Evolutionary conservation across 2,797 vertebrate species (phyloP), one percentile per base, ranked within the genome.

Genomic region (Cuculus canorus): DNA sequence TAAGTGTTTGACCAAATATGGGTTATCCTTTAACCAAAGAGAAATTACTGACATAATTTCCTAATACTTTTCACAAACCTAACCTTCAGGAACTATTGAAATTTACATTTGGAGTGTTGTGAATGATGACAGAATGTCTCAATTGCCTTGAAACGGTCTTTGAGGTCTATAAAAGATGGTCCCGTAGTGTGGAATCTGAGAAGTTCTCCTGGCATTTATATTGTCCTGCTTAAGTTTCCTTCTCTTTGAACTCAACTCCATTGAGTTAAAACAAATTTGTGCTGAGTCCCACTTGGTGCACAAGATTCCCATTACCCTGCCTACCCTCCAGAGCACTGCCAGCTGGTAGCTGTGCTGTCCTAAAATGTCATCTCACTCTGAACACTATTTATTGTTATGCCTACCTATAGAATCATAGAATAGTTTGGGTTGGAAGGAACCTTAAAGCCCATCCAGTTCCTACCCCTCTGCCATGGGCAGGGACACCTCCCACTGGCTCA

Each of bases 11-110:
- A 77, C 61, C 53, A 88, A 92, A 81, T 59, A 72, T 5, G 64
- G 5, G 27, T 93, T 92, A 93, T 90, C 72, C 78, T 90, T 97
- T 95, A 95, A 79, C 76, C 82, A 91, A 94, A 89, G 88, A 94
- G 45, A 80, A 88, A 71, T 94, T 69, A 87, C 17, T 87, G 48
- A 68, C 77, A 81, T 90, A 1, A 83, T 90, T 93, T 83, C 45
- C 32, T 85, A 89, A 94, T 54, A 43, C 35, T 92, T 88, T 90
- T 89, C 56, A 81, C 72, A 92, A 83, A 71, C 13, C 8, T 61
- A 6, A 82, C 68, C 54, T 86, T 90, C 86, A 91, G 76, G 14
- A 87, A 45, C 17, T 60, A 59, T 32, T 92, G 72, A 33, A 86
- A 90, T 95, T 92, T 82, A 56, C 33, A 82, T 81, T 35, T 60